Base-by-base conservation (phyloP, 2,797 vertebrate genomes). In the Poeciliopsis infans region DNA sequence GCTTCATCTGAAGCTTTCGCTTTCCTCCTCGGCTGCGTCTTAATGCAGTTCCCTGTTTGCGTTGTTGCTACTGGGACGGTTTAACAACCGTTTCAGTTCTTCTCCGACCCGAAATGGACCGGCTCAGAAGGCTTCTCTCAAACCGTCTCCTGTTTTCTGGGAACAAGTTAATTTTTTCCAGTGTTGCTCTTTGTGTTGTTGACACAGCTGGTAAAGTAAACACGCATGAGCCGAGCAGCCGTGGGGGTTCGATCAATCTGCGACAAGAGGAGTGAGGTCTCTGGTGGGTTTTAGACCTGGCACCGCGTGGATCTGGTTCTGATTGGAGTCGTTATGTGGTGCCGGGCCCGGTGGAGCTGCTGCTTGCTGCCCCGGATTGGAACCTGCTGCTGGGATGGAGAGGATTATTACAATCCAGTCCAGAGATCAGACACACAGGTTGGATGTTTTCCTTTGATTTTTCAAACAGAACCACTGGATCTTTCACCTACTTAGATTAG, bases 151-250 rank as follows among this genome's bases (percentile, higher is more conserved):
- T 51, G 33, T 71, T 61, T 70, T 72, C 83, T 77, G 28, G 10
- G 86, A 76, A 77, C 12, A 82, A 85, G 93, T 94, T 93, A 91
- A 94, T 93, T 85, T 94, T 92, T 92, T 85, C 80, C 77, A 80
- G 85, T 88, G 86, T 87, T 86, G 85, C 89, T 88, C 88, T 79
- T 51, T 0, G 7, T 4, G 33, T 80, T 95, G 90, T 95, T 94
- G 92, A 95, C 93, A 76, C 93, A 93, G 93, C 91, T 93, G 92
- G 80, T 78, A 86, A 78, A 89, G 94, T 91, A 90, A 93, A 94
- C 80, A 89, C 76, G 72, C 49, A 5, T 0, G 25, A 64, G 69
- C 71, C 23, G 77, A 73, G 73, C 28, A 46, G 13, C 57, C 12
- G 74, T 3, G 4, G 13, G 73, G 72, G 74, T 46, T 76, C 49